phyloP scores from a whole-genome alignment of 2,888 invertebrate genomes.

The Mythimna albipuncta region DNA sequence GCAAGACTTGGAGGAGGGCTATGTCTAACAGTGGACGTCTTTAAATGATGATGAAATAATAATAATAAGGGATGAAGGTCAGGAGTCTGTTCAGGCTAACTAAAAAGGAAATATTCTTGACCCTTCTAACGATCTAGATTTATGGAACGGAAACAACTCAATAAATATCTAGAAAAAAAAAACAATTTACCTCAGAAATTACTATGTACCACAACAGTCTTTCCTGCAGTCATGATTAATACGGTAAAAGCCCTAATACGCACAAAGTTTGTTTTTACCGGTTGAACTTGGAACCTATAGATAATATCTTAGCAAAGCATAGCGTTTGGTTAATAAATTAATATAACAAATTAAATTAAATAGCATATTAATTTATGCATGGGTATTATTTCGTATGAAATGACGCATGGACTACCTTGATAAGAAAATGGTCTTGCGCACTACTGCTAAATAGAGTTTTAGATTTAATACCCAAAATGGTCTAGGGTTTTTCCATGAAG shows the following conservation, averaged over 20 bases:
- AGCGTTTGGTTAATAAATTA: no score
- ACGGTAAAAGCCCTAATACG: conserved; percentile 26
- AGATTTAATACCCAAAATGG: neutral
- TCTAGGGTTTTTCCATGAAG: neutral
- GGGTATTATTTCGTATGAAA: neutral
- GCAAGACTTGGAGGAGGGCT: no score
- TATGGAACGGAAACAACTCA: neutral
- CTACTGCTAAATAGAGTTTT: neutral
- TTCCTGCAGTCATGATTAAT: neutral
- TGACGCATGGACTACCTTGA: neutral
- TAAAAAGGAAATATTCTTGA: neutral
- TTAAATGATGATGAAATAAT: no score
- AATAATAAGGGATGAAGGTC: no score
- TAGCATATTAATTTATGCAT: neutral
- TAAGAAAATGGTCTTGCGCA: neutral
- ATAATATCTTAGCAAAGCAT: neutral
- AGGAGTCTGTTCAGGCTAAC: no score
- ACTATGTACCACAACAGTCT: neutral
- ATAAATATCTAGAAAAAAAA: neutral
- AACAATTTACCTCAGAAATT: neutral
- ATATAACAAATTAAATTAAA: no score
- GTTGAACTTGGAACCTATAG: neutral
- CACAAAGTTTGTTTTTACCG: conserved; percentile 11
- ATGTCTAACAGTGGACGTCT: no score
- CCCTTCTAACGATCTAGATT: no score